Base-by-base conservation (phyloP, 2,113 vertebrate genomes). In the Colinus virginianus region DNA sequence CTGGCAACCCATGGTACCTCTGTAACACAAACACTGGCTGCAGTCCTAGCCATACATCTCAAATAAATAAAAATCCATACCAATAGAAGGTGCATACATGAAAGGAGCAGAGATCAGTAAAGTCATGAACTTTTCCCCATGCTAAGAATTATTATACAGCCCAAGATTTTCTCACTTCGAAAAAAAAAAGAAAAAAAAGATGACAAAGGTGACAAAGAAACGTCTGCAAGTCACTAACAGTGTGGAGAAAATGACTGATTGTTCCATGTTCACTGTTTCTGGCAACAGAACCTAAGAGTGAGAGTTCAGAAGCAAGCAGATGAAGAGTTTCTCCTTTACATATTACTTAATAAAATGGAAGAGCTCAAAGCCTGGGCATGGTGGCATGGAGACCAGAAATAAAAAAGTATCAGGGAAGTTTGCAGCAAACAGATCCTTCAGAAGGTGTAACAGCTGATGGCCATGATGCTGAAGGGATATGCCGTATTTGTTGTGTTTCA, bases 331-430 rank as follows among this genome's bases (percentile, higher is more conserved):
- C 72, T 30, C 23, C 26, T 48, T 43, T 16, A n/a, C 2, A 4
- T 30, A 55, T 6, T 9, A 68, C 49, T 84, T 68, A 2, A 46
- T 25, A 46, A 40, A 83, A 74, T 2, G 11, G n/a, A 61, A 51
- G 10, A 71, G 28, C 38, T 78, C 25, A 28, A 2, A 64, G 40
- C 13, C 12, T 36, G 58, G 48, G 9, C 25, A 38, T 1, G 3
- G 32, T 32, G 21, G 10, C 34, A 72, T 0, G 0, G 4, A 62
- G 18, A 18, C 30, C 62, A 77, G 40, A 38, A 45, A 59, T 7
- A 68, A 34, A 81, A 51, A 63, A 82, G n/a, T 14, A 25, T 6
- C 13, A 48, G 40, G 56, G 6, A 40, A 66, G 53, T 16, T 59
- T 45, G 26, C 1, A 55, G 38, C 71, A 82, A 26, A 45, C 1